A percentile compares a stretch with the other conserved stretches of the same genome.
Conservation (phyloP, 2,888 invertebrate species). For the Elgonia sp. region DNA sequence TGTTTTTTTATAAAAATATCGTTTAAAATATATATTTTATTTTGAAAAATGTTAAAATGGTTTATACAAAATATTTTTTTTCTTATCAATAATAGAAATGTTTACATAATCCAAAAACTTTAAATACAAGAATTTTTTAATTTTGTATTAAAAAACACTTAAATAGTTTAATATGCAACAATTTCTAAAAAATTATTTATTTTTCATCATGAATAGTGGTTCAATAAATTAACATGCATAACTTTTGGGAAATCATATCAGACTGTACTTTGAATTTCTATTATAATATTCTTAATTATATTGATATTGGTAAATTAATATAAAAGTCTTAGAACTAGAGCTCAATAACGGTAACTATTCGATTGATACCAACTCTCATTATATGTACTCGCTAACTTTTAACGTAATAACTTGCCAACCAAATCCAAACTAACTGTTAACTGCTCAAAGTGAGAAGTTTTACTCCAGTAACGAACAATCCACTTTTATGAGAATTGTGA, state of each 20-base stretch:
- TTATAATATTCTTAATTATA: slow-evolving; percentile 30
- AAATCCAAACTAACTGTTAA: slow-evolving; percentile 57
- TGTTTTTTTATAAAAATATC: too few species aligned
- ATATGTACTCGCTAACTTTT: slow-evolving; percentile 66
- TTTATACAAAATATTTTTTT: too few species aligned
- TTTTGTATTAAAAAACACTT: too few species aligned
- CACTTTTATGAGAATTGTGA: slow-evolving; percentile 37
- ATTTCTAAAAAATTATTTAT: too few species aligned
- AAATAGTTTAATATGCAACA: too few species aligned
- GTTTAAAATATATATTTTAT: too few species aligned
- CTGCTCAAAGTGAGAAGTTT: slow-evolving; percentile 53
- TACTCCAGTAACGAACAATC: slow-evolving; percentile 28
- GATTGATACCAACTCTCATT: slow-evolving; percentile 57
- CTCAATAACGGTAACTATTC: slow-evolving; percentile 44
- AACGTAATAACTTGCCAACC: slow-evolving; percentile 75
- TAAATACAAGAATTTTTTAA: too few species aligned
- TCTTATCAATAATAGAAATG: too few species aligned
- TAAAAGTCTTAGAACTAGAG: slow-evolving; percentile 22
- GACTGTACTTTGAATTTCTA: background rate
- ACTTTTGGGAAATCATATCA: background rate
- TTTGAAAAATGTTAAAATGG: too few species aligned
- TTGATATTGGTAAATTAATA: slow-evolving; percentile 53
- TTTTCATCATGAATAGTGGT: too few species aligned
- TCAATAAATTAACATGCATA: too few species aligned
- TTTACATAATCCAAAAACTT: too few species aligned